Evolutionary conservation across 2,888 invertebrate species (phyloP).

Genomic region (Galerucella nymphaeae): DNA sequence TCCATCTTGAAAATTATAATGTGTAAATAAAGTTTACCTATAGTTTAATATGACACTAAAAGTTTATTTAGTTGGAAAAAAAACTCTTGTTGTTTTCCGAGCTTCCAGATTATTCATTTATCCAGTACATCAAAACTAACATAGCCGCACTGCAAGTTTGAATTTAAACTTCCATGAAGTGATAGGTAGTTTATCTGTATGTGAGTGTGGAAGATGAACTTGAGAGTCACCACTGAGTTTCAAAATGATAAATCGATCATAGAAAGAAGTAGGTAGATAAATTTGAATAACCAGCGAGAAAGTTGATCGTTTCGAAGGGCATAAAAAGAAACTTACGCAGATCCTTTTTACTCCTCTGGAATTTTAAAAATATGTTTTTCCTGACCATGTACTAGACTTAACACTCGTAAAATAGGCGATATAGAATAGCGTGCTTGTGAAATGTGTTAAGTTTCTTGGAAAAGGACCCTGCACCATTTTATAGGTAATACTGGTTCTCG

Average conservation of each 20-base stretch:
- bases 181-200: neutral
- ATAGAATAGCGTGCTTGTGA: too few relatives aligned
- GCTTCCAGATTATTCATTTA: too few relatives aligned
- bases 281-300: conserved; percentile 11
- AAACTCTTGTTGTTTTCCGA: too few relatives aligned
- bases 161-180: neutral
- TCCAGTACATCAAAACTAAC: neutral
- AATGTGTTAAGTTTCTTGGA: too few relatives aligned
- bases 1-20: too few relatives aligned
- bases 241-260: conserved; percentile 1
- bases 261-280: neutral
- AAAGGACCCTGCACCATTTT: too few relatives aligned
- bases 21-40: too few relatives aligned
- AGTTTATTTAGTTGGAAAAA: too few relatives aligned
- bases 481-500: too few relatives aligned
- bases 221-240: neutral
- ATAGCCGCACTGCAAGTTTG: neutral
- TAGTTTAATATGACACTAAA: too few relatives aligned
- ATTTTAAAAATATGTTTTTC: neutral
- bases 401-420: neutral
- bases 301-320: conserved; percentile 3
- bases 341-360: too few relatives aligned
- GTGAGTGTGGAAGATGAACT: neutral
- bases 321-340: neutral
- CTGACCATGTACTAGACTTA: neutral